A percentile compares a stretch with the other conserved stretches of the same genome.
These are phyloP conservation scores for Dolichallabes microphthalmus DNA, from an alignment of 2,113 vertebrate species.

Conservation along the genomic window DNA sequence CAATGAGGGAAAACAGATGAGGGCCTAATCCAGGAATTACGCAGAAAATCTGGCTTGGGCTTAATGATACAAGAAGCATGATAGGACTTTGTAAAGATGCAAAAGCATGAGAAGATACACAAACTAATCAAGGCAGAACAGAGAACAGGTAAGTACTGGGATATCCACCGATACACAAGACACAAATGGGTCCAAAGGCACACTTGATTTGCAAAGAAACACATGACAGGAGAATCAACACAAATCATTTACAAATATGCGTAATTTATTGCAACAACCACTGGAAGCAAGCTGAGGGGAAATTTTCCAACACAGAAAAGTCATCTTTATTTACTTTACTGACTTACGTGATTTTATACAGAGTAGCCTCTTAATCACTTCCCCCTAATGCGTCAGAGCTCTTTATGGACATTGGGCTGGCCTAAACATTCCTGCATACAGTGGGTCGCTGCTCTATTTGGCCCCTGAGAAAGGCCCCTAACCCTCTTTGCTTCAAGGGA, in stretches of 20 bases:
- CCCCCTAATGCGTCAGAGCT: too few relatives aligned
- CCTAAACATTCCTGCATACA: too few relatives aligned
- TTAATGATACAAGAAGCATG: not conserved
- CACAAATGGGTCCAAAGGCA: not conserved
- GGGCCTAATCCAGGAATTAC: not conserved
- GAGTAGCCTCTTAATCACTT: too few relatives aligned
- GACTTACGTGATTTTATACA: too few relatives aligned
- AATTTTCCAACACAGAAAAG: too few relatives aligned
- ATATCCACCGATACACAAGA: not conserved
- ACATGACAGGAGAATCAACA: not conserved
- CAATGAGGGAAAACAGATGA: not conserved
- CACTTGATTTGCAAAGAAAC: not conserved
- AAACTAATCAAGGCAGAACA: not conserved
- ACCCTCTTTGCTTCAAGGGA: not conserved
- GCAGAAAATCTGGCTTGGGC: not conserved
- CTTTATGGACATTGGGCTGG: too few relatives aligned
- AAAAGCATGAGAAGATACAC: not conserved
- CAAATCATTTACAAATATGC: too few relatives aligned
- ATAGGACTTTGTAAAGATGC: not conserved
- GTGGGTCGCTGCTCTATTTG: not conserved
- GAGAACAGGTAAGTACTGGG: not conserved
- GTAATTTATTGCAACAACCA: not conserved
- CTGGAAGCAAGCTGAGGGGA: too few relatives aligned
- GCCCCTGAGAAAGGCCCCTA: not conserved
- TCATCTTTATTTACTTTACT: too few relatives aligned